A percentile compares a stretch with the other conserved stretches of the same genome.
phyloP scores from a whole-genome alignment of 2,797 vertebrate species.

The Rhinoraja longicauda region DNA sequence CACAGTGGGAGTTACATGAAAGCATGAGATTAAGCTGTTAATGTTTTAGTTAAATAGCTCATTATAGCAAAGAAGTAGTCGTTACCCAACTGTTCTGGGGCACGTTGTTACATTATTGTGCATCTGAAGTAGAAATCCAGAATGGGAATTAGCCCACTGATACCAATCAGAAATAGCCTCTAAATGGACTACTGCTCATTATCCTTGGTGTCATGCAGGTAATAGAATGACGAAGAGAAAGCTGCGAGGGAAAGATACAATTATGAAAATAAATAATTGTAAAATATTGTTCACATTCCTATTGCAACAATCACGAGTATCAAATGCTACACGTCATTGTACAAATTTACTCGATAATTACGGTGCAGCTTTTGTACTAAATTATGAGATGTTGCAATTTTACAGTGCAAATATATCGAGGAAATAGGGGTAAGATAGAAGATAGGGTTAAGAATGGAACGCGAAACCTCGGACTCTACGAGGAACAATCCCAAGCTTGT shows the following conservation, averaged over 20 bases:
- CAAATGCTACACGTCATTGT: too few relatives aligned
- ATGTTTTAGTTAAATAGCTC: conserved; percentile 36
- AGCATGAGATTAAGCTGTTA: conserved; percentile 35
- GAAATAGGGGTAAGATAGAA: background rate
- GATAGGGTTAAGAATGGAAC: too few relatives aligned
- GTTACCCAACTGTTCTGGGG: conserved; percentile 36
- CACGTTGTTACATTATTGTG: background rate
- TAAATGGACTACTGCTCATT: conserved; percentile 20
- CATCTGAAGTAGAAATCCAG: background rate
- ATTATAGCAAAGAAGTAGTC: conserved; percentile 30
- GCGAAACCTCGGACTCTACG: background rate
- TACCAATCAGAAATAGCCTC: conserved; percentile 32
- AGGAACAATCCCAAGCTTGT: background rate
- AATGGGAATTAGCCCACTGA: conserved; percentile 7
- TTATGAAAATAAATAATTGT: background rate
- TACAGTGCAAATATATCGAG: background rate
- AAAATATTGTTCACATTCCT: background rate
- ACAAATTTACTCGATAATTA: background rate
- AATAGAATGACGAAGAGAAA: background rate
- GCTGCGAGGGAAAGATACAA: background rate
- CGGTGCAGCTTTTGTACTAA: too few relatives aligned
- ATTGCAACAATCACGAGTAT: background rate
- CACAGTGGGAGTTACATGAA: background rate
- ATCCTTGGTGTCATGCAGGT: conserved; percentile 14
- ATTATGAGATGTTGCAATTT: background rate